phyloP scores from a whole-genome alignment of 64 coral and sea anemone genomes.

The Astreopora myriophthalma region DNA sequence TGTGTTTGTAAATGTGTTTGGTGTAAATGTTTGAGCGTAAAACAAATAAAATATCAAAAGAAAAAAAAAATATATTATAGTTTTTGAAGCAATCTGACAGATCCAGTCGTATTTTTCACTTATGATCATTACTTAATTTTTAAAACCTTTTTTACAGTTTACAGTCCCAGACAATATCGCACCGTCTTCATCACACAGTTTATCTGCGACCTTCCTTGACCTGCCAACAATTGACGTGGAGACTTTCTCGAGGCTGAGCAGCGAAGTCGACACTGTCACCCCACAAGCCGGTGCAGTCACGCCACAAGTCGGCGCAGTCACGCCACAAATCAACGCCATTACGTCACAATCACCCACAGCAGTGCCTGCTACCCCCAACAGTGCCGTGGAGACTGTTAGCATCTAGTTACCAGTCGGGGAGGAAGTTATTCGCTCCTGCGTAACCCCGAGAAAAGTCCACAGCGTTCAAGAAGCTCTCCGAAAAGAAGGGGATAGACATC shows the following conservation, averaged over 20 bases:
- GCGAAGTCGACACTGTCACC: neutral
- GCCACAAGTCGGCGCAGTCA: neutral
- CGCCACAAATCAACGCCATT: neutral
- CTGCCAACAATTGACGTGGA: neutral
- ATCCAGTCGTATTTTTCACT: no score
- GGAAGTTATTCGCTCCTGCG: neutral
- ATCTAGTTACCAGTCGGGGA: neutral
- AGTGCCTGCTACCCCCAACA: no score
- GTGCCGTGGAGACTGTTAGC: neutral
- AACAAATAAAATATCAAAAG: no score
- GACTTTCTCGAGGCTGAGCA: neutral
- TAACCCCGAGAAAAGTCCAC: neutral
- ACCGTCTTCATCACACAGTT: neutral
- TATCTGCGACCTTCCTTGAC: neutral
- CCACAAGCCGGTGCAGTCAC: neutral
- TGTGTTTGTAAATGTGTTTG: no score
- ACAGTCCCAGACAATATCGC: neutral
- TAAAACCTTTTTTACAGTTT: neutral
- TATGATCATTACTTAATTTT: neutral
- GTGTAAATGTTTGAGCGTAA: no score
- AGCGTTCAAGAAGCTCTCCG: neutral
- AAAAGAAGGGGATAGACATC: neutral
- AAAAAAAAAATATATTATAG: no score
- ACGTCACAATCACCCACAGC: no score
- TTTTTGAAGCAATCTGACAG: no score